Percentiles rank a stretch among this genome's conserved stretches.
These are phyloP conservation scores for Teleogryllus occipitalis DNA, from an alignment of 1,140 invertebrate species.

Conservation along the genomic window DNA sequence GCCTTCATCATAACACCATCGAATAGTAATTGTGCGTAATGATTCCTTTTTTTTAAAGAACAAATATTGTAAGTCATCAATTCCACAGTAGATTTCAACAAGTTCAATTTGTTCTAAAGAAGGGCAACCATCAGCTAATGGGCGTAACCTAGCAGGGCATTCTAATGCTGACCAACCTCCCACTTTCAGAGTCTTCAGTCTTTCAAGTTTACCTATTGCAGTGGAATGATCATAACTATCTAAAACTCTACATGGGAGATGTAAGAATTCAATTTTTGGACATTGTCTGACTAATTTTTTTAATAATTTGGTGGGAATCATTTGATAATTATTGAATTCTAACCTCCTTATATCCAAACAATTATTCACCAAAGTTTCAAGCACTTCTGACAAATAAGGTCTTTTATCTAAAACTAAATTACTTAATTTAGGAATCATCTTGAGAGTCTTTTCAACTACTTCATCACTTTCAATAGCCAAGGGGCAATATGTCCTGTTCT, in stretches of 20 bases:
- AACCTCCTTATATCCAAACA: neutral
- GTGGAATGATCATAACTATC: neutral
- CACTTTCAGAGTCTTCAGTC: neutral
- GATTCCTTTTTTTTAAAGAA: neutral
- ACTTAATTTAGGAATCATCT: neutral
- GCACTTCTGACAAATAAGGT: neutral
- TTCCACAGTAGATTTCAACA: neutral
- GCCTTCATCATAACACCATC: neutral
- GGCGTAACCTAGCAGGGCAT: neutral
- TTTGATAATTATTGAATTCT: neutral
- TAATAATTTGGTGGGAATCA: neutral
- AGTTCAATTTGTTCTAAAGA: neutral
- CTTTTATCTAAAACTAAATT: conserved; percentile 1
- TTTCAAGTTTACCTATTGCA: neutral
- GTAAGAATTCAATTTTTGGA: conserved; percentile 1
- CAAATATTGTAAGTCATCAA: neutral
- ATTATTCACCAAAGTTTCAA: neutral
- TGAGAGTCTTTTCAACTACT: neutral
- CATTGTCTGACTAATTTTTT: neutral
- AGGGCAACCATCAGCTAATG: neutral
- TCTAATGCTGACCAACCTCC: neutral
- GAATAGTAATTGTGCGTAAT: neutral
- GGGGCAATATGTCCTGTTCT: neutral
- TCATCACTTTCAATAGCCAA: neutral
- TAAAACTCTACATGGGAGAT: neutral